phyloP scores from a whole-genome alignment of 2,797 vertebrate species.

The Notoglanidium macrostoma region DNA sequence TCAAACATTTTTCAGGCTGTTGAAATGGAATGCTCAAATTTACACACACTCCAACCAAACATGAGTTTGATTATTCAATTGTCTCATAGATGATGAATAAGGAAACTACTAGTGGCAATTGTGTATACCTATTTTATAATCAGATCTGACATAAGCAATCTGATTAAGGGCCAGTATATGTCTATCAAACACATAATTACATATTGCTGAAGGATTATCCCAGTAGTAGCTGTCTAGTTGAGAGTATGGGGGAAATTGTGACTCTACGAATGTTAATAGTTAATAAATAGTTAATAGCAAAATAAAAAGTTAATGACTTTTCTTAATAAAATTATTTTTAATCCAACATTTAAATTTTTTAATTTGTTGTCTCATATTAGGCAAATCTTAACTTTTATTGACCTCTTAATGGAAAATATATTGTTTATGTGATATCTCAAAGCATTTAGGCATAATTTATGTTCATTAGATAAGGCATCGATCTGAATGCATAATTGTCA shows the following conservation, averaged over 20 bases:
- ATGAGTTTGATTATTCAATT: not conserved
- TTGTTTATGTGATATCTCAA: not conserved
- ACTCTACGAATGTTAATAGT: not conserved
- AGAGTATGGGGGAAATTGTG: not conserved
- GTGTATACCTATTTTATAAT: not conserved
- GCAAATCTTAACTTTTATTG: not conserved
- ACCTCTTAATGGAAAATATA: constrained; percentile 4
- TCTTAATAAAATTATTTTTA: not conserved
- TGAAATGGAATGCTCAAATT: not conserved
- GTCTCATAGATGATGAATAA: not conserved
- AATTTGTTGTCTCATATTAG: not conserved
- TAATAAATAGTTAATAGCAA: too few species aligned
- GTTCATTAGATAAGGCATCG: not conserved
- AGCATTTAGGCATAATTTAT: not conserved
- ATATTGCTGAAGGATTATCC: constrained; percentile 12
- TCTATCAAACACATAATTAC: constrained; percentile 19
- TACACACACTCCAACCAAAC: not conserved
- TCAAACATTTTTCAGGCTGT: not conserved
- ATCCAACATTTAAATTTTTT: not conserved
- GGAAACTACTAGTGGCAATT: not conserved
- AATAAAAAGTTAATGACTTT: too few species aligned
- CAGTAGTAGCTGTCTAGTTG: not conserved
- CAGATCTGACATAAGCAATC: not conserved
- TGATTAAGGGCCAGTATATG: not conserved
- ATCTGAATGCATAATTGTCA: not conserved